A percentile compares a stretch with the other conserved stretches of the same genome.
These are phyloP conservation scores for Helobdella robusta DNA, from an alignment of 2,888 invertebrate genomes.

Conservation along the genomic window DNA sequence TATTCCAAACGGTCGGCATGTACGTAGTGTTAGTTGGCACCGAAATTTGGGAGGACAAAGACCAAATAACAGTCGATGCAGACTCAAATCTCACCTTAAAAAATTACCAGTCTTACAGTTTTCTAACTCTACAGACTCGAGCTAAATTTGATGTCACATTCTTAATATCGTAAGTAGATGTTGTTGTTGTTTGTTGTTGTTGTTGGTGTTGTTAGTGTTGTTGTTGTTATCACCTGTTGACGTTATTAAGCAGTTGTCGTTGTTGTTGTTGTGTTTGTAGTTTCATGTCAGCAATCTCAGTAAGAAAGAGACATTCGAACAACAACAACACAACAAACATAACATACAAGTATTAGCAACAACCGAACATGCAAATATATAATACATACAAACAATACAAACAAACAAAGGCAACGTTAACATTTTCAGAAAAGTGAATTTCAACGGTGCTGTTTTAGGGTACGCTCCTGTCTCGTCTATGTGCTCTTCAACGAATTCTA, in stretches of 20 bases:
- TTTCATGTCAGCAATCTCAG: too few species aligned
- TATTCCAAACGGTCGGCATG: constrained; percentile 17
- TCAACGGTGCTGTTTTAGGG: constrained; percentile 1
- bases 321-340: too few species aligned
- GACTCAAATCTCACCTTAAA: neutral
- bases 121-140: neutral
- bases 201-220: too few species aligned
- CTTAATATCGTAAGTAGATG: constrained; percentile 16
- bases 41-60: constrained; percentile 6
- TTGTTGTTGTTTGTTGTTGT: neutral
- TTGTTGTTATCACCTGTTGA: too few species aligned
- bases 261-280: too few species aligned
- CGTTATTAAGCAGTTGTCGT: too few species aligned
- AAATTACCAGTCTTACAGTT: constrained; percentile 4
- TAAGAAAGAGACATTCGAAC: too few species aligned
- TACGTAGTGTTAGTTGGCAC: constrained; percentile 13
- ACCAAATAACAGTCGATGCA: neutral
- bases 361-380: too few species aligned
- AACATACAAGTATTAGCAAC: too few species aligned
- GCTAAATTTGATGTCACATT: constrained; percentile 11
- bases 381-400: too few species aligned
- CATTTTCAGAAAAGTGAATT: neutral
- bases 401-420: too few species aligned
- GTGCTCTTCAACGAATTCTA: neutral
- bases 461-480: neutral